These are phyloP conservation scores for Crotalus tigris DNA, from an alignment of 2,113 vertebrate genomes.

Conservation along the genomic window DNA sequence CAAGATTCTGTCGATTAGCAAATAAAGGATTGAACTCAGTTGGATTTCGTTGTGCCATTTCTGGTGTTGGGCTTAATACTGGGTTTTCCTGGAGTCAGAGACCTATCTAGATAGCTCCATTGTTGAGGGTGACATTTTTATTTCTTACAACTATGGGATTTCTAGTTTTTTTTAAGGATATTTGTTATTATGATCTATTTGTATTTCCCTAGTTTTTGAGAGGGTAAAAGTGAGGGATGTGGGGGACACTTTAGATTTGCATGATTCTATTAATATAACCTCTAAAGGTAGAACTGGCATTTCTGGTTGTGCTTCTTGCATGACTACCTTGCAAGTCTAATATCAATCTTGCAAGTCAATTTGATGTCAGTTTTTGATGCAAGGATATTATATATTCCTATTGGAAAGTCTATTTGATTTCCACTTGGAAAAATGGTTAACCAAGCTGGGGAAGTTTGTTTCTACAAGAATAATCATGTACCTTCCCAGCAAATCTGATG, in stretches of 20 bases:
- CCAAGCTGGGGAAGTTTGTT: background rate
- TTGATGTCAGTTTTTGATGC: background rate
- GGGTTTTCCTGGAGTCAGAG: too few species aligned
- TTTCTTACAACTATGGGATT: too few species aligned
- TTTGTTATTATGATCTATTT: too few species aligned
- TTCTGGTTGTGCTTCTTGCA: background rate
- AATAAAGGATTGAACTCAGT: too few species aligned
- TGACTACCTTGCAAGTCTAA: background rate
- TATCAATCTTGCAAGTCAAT: background rate
- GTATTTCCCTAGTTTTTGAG: background rate
- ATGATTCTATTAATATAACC: background rate
- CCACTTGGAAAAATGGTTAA: background rate
- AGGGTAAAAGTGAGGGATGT: background rate
- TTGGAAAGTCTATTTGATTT: background rate
- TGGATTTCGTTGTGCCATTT: too few species aligned
- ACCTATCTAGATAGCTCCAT: too few species aligned
- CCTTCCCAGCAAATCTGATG: background rate
- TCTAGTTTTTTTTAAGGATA: too few species aligned
- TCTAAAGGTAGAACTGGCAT: background rate
- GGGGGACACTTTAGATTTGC: background rate
- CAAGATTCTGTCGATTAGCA: too few species aligned
- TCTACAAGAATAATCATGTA: background rate
- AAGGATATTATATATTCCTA: background rate
- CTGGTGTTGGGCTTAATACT: too few species aligned
- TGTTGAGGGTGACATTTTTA: too few species aligned